phyloP scores from a whole-genome alignment of 2,888 invertebrate species.

The Brassicogethes aeneus region DNA sequence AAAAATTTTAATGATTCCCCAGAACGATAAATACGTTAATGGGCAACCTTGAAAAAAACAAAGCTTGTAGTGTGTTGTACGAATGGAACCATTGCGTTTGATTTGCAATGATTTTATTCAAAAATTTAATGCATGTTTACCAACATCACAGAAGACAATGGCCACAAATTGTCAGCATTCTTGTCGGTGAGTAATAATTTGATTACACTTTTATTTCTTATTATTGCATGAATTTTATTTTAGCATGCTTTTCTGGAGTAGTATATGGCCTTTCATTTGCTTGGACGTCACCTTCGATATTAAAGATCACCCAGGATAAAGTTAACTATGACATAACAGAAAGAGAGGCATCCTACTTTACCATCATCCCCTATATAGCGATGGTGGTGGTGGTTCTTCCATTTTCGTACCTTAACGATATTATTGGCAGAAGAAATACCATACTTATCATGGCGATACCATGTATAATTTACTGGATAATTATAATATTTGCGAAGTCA shows the following conservation, averaged over 20 bases:
- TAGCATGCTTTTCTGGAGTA: neutral
- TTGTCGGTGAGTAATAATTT: too few species aligned
- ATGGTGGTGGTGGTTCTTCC: slow-evolving; percentile 22
- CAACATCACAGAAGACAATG: too few species aligned
- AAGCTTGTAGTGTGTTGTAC: too few species aligned
- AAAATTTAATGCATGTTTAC: too few species aligned
- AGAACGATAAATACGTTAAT: too few species aligned
- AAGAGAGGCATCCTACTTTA: slow-evolving; percentile 31
- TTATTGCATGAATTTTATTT: neutral
- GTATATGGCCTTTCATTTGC: neutral
- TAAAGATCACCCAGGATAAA: slow-evolving; percentile 28
- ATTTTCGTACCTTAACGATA: slow-evolving; percentile 24
- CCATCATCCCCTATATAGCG: slow-evolving; percentile 27
- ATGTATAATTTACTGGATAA: slow-evolving; percentile 21
- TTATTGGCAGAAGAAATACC: slow-evolving; percentile 28
- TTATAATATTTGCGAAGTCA: slow-evolving; percentile 21
- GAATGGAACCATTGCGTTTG: too few species aligned
- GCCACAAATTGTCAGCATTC: too few species aligned
- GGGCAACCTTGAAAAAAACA: too few species aligned
- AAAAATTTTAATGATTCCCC: too few species aligned
- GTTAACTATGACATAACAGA: slow-evolving; percentile 26
- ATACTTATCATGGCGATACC: slow-evolving; percentile 26
- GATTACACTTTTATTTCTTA: too few species aligned
- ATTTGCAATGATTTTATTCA: too few species aligned
- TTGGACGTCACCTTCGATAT: slow-evolving; percentile 34